phyloP scores from a whole-genome alignment of 2,113 vertebrate genomes.

The Notechis scutatus region DNA sequence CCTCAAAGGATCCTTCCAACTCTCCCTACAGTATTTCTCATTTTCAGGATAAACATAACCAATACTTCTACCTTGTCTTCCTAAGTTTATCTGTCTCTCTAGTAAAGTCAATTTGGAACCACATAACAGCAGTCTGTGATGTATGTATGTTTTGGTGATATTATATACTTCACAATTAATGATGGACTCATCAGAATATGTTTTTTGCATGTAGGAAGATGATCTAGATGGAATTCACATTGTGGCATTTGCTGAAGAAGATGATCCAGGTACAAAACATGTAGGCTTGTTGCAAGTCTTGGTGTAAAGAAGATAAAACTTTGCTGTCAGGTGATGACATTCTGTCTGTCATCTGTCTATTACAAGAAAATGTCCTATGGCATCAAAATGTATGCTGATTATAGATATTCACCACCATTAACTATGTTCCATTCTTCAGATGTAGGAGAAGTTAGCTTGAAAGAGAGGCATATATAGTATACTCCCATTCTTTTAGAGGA shows the following conservation, averaged over 20 bases:
- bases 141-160: neutral
- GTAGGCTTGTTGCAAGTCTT: neutral
- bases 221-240: slow-evolving; percentile 94
- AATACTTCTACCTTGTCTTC: neutral
- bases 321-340: neutral
- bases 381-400: neutral
- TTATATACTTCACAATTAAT: neutral
- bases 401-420: neutral
- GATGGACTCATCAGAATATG: neutral
- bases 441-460: neutral
- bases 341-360: neutral
- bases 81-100: neutral
- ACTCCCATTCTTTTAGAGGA: neutral
- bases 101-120: neutral
- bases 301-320: neutral
- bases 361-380: neutral
- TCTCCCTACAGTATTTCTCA: neutral
- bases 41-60: neutral
- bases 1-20: neutral
- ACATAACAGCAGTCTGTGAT: neutral
- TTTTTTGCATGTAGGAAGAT: slow-evolving; percentile 80
- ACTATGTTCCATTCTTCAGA: neutral
- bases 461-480: neutral
- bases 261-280: slow-evolving; percentile 83
- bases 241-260: slow-evolving; percentile 95